Conservation (phyloP, 2,888 invertebrate genomes). For the Caenorhabditis sp. region DNA sequence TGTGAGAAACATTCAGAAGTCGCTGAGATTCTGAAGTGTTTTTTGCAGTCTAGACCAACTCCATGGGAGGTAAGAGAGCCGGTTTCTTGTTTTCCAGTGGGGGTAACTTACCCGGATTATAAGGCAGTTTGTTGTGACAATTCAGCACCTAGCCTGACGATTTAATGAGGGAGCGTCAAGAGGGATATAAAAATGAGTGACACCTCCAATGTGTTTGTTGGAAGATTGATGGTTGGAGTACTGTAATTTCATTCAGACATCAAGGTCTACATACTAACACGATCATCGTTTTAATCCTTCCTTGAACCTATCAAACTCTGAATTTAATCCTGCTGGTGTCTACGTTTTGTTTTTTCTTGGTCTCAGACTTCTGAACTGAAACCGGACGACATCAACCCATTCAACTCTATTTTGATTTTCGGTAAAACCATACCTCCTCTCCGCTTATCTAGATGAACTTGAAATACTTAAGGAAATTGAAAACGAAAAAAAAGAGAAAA, state of each 20-base stretch:
- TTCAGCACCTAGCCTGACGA: constrained; percentile 32
- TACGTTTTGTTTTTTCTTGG: no score
- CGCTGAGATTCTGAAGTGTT: constrained; percentile 43
- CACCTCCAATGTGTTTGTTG: background rate
- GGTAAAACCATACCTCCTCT: no score
- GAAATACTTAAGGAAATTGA: constrained; percentile 9
- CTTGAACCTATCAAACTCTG: no score
- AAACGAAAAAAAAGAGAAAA: constrained; percentile 32
- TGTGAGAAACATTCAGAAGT: constrained; percentile 1
- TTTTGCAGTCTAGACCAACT: constrained; percentile 15
- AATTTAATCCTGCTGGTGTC: no score
- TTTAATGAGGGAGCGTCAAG: constrained; percentile 1
- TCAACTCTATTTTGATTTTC: background rate
- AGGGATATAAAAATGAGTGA: constrained; percentile 23
- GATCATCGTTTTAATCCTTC: no score
- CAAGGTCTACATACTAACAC: no score
- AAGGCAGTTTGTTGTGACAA: constrained; percentile 22
- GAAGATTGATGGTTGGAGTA: background rate
- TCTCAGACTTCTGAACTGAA: no score
- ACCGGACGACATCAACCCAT: background rate
- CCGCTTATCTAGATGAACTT: constrained; percentile 48
- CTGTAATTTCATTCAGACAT: background rate
- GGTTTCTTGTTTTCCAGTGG: constrained; percentile 47
- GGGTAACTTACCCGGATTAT: constrained; percentile 13
- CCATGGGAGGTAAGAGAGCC: constrained; percentile 40